A percentile compares a stretch with the other conserved stretches of the same genome.
phyloP scores from a whole-genome alignment of 2,888 invertebrate species.

The Hermaeophaga mercurialis region DNA sequence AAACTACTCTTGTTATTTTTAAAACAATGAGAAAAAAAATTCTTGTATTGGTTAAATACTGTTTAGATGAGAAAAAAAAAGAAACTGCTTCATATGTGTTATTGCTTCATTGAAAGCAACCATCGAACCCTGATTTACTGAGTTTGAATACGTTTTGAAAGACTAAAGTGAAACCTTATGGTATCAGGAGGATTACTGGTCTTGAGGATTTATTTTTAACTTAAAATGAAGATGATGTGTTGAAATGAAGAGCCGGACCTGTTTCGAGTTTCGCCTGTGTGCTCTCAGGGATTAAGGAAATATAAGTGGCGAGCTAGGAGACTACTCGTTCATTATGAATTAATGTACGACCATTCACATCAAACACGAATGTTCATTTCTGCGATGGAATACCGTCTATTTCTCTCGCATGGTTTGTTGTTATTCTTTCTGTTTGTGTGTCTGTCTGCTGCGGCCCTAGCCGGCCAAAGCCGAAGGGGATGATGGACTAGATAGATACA shows the following conservation, averaged over 20 bases:
- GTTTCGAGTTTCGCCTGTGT: slow-evolving; percentile 45
- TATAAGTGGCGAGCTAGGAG: slow-evolving; percentile 58
- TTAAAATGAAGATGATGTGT: no score
- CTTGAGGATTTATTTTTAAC: no score
- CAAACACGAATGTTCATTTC: slow-evolving; percentile 51
- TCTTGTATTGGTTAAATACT: no score
- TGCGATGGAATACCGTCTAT: slow-evolving; percentile 37
- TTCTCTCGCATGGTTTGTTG: slow-evolving; percentile 36
- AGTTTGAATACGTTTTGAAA: no score
- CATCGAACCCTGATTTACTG: no score
- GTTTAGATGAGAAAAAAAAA: no score
- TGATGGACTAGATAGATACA: neutral
- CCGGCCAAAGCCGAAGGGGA: slow-evolving; percentile 17
- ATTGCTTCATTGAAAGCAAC: no score
- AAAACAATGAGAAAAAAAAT: no score
- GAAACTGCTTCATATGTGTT: no score
- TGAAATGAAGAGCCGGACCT: slow-evolving; percentile 41
- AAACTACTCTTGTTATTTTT: no score
- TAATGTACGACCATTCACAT: slow-evolving; percentile 57
- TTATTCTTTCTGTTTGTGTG: slow-evolving; percentile 35
- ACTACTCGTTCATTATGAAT: slow-evolving; percentile 57
- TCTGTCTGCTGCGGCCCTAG: neutral
- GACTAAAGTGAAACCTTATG: no score
- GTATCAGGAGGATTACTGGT: no score
- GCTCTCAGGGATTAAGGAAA: slow-evolving; percentile 59